Evolutionary conservation across 2,888 invertebrate genomes (phyloP).

Genomic region (Amiota mariae): DNA sequence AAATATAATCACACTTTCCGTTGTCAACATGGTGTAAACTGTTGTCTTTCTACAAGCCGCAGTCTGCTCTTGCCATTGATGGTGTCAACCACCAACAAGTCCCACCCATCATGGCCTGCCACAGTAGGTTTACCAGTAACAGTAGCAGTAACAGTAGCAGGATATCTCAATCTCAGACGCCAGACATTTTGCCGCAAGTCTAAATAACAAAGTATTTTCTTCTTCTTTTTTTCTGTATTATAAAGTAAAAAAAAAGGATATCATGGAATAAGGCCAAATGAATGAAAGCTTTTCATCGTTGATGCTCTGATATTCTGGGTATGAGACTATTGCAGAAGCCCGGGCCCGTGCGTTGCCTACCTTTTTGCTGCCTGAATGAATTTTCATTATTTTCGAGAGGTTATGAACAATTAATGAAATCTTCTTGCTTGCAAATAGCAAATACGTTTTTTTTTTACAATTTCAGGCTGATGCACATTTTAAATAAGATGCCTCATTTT

Average conservation of each 20-base stretch:
- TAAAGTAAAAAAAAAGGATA: not conserved
- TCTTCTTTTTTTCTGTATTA: conserved; percentile 7
- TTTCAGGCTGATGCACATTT: conserved; percentile 5
- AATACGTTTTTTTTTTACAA: conserved; percentile 34
- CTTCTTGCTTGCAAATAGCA: conserved; percentile 45
- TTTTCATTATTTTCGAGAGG: conserved; percentile 67
- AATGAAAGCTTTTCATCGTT: conserved; percentile 22
- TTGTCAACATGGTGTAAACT: conserved; percentile 43
- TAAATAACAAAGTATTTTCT: conserved; percentile 19
- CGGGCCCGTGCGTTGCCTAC: conserved; percentile 32
- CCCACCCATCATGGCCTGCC: not conserved
- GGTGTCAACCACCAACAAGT: conserved; percentile 9
- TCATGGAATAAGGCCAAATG: not conserved
- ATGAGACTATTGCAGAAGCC: not conserved
- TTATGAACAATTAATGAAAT: conserved; percentile 61
- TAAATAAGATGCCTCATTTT: conserved; percentile 5
- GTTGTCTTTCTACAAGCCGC: conserved; percentile 38
- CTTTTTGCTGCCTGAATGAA: conserved; percentile 56
- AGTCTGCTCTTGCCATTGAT: conserved; percentile 27
- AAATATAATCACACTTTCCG: conserved; percentile 73
- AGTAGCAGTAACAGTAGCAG: not conserved
- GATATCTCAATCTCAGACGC: conserved; percentile 24
- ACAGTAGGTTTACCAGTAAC: not conserved
- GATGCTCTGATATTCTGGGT: conserved; percentile 45
- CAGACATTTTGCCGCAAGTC: conserved; percentile 29